Conservation (phyloP, 2,888 invertebrate species). For the Macrophya alboannulata region DNA sequence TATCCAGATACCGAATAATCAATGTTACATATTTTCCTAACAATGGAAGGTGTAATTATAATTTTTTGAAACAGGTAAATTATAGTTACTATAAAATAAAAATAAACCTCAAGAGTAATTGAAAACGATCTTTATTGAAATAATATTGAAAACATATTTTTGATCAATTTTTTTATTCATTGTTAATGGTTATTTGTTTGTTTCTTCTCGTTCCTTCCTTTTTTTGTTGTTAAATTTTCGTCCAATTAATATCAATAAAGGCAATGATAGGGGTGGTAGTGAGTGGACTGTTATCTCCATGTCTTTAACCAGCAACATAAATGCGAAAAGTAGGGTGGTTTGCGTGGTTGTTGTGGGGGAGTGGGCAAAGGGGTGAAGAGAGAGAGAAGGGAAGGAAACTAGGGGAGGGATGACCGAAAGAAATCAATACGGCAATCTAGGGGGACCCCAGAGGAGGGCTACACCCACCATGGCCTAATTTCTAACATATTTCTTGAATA, state of each 20-base stretch:
- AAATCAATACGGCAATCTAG: constrained; percentile 55
- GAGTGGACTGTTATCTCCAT: constrained; percentile 24
- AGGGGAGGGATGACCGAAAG: constrained; percentile 46
- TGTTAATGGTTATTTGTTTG: too few relatives aligned
- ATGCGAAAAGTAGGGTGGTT: constrained; percentile 15
- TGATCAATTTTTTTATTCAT: neutral
- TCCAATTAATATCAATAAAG: neutral
- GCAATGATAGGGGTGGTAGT: neutral
- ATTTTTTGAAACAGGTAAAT: neutral
- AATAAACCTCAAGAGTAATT: neutral
- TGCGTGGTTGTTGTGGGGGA: constrained; percentile 42
- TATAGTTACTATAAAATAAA: neutral
- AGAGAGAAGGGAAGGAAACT: constrained; percentile 2
- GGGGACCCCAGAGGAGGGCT: constrained; percentile 28
- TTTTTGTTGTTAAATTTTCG: neutral
- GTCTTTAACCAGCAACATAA: neutral
- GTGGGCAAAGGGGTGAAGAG: constrained; percentile 38
- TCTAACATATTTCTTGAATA: neutral
- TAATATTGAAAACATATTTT: neutral
- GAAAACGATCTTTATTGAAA: neutral
- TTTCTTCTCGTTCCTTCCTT: neutral
- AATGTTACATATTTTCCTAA: neutral
- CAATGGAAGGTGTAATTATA: neutral
- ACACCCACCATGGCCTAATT: constrained; percentile 54
- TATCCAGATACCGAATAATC: neutral